Percentiles rank a stretch among this genome's conserved stretches.
These are phyloP conservation scores for Epizoanthus scotinus DNA, from an alignment of 92 coral and sea anemone genomes.

Conservation along the genomic window DNA sequence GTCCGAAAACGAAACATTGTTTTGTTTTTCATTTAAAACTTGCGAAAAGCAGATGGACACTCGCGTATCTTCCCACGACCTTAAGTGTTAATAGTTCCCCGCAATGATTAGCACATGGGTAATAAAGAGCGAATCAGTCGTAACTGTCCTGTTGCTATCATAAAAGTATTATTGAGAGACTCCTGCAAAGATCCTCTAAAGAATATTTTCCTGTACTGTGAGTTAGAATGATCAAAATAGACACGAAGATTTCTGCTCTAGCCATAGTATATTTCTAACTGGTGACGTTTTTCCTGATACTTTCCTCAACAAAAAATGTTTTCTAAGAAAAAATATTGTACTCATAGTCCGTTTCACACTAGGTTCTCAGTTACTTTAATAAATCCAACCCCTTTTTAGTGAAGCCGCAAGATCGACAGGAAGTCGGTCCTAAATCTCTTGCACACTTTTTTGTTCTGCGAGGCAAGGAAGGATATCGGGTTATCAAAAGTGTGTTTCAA, in stretches of 20 bases:
- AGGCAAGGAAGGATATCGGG: too few relatives aligned
- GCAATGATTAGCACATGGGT: constrained; percentile 39
- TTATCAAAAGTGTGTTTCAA: too few relatives aligned
- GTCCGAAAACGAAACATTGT: constrained; percentile 12
- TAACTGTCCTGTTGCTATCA: constrained; percentile 23
- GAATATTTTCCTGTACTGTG: background rate
- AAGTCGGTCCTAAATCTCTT: too few relatives aligned
- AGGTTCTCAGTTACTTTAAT: too few relatives aligned
- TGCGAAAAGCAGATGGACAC: constrained; percentile 4
- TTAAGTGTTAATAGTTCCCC: constrained; percentile 8
- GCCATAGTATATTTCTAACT: background rate
- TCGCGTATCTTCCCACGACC: constrained; percentile 32
- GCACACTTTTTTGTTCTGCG: too few relatives aligned
- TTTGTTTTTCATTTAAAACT: constrained; percentile 11
- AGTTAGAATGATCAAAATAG: too few relatives aligned
- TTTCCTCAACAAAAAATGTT: background rate
- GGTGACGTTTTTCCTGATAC: too few relatives aligned
- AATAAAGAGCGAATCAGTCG: constrained; percentile 39
- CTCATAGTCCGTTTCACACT: background rate
- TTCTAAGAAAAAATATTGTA: too few relatives aligned
- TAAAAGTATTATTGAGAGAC: background rate
- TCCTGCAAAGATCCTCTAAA: constrained; percentile 14
- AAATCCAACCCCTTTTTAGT: too few relatives aligned
- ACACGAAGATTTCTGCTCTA: background rate
- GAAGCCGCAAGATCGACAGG: too few relatives aligned